Evolutionary conservation across 2,888 invertebrate genomes (phyloP).

Genomic region (Micropterix aruncella): DNA sequence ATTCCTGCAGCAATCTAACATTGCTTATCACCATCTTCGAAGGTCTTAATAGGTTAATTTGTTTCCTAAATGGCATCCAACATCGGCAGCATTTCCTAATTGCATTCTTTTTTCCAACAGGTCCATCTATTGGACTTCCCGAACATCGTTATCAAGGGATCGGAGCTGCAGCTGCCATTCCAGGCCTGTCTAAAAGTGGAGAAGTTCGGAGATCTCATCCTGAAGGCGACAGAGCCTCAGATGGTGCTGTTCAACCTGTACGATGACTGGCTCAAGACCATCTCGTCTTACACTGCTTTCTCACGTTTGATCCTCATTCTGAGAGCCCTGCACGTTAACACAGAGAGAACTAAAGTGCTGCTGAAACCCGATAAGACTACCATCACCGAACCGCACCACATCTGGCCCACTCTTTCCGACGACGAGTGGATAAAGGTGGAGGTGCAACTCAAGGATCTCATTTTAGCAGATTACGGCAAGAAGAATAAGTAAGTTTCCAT

Average conservation of each 20-base stretch:
- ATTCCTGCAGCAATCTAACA: no score
- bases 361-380: conserved; percentile 98
- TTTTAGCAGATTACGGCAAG: conserved; percentile 98
- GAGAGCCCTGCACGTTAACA: conserved; percentile 95
- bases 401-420: conserved; percentile 95
- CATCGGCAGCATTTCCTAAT: no score
- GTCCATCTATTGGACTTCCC: conserved; percentile 99
- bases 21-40: no score
- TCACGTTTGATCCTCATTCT: conserved; percentile 93
- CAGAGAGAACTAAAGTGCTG: conserved; percentile 96
- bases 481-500: conserved; percentile 91
- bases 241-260: conserved; percentile 99
- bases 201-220: conserved; percentile 96
- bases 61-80: no score
- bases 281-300: conserved; percentile 98
- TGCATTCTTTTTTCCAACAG: conserved; percentile 17
- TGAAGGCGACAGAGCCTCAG: conserved; percentile 98
- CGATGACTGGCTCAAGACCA: conserved; percentile 99
- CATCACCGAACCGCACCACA: conserved; percentile 97
- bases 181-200: conserved; percentile 98
- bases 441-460: conserved; percentile 94
- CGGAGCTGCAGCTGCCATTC: conserved; percentile 96
- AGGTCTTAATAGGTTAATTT: no score
- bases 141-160: conserved; percentile 99
- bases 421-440: conserved; percentile 99